phyloP scores from a whole-genome alignment of 53 echinoderm and acorn worm genomes.

The Mesocentrotus franciscanus region DNA sequence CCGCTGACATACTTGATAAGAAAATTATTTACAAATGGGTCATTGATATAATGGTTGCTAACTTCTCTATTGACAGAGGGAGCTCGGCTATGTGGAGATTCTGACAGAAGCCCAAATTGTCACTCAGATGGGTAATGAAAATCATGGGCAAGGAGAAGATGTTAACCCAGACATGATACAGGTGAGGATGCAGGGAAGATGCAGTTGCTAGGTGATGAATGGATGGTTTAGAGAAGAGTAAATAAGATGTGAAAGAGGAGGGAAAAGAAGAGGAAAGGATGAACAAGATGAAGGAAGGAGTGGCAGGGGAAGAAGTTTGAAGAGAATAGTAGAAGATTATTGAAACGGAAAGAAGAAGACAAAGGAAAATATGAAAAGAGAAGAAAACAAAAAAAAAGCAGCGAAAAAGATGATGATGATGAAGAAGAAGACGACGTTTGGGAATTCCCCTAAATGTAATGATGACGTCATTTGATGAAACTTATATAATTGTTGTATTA shows the following conservation, averaged over 20 bases:
- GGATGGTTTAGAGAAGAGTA: neutral
- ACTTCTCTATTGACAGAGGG: slow-evolving; percentile 12
- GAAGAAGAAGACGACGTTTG: neutral
- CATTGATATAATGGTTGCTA: neutral
- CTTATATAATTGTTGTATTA: neutral
- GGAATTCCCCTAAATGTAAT: no score
- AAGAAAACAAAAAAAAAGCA: neutral
- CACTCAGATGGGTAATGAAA: neutral
- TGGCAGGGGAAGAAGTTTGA: neutral
- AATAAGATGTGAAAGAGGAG: neutral
- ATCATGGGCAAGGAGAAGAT: slow-evolving; percentile 30
- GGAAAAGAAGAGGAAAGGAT: neutral
- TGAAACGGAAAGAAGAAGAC: neutral
- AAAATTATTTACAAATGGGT: neutral
- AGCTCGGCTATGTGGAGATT: slow-evolving; percentile 56
- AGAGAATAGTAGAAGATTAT: neutral
- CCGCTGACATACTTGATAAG: no score
- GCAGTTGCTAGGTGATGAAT: neutral
- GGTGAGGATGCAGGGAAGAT: neutral
- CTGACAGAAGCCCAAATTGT: slow-evolving; percentile 32
- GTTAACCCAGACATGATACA: slow-evolving; percentile 28
- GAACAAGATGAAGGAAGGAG: neutral
- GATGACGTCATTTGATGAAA: no score
- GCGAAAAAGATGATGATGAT: neutral
- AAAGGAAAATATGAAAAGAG: neutral